Evolutionary conservation across 2,113 vertebrate species (phyloP).

Genomic region (Cyanoderma ruficeps): DNA sequence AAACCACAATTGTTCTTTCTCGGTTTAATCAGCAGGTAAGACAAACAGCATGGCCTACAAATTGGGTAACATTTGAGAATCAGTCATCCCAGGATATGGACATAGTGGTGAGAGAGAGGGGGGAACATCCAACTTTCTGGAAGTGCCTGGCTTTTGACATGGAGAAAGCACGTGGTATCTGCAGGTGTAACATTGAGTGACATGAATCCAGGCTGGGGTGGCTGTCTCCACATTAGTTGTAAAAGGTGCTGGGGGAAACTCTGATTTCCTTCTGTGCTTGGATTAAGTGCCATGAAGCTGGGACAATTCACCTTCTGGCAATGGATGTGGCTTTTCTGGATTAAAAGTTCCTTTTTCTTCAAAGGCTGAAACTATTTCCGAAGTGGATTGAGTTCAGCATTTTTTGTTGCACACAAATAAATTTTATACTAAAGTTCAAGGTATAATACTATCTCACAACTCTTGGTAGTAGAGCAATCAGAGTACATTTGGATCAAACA

Average conservation of each 20-base stretch:
- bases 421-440: neutral
- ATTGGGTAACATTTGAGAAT: neutral
- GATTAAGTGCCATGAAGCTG: neutral
- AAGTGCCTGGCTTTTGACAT: neutral
- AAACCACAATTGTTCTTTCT: neutral
- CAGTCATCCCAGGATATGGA: neutral
- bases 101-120: neutral
- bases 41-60: neutral
- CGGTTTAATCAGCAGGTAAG: constrained; percentile 11
- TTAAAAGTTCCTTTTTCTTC: neutral
- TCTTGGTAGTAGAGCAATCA: neutral
- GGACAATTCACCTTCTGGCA: neutral
- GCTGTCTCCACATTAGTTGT: neutral
- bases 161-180: accelerated
- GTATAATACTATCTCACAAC: neutral
- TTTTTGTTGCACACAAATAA: neutral
- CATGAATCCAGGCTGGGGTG: accelerated
- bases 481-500: neutral
- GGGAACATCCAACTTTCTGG: neutral
- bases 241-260: neutral
- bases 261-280: neutral
- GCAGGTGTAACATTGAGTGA: neutral
- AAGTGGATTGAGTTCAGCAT: neutral
- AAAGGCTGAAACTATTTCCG: neutral
- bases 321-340: neutral